Evolutionary conservation across 2,888 invertebrate species (phyloP), one percentile per base, ranked within the genome.

Genomic region (Stenotaenia linearis): DNA sequence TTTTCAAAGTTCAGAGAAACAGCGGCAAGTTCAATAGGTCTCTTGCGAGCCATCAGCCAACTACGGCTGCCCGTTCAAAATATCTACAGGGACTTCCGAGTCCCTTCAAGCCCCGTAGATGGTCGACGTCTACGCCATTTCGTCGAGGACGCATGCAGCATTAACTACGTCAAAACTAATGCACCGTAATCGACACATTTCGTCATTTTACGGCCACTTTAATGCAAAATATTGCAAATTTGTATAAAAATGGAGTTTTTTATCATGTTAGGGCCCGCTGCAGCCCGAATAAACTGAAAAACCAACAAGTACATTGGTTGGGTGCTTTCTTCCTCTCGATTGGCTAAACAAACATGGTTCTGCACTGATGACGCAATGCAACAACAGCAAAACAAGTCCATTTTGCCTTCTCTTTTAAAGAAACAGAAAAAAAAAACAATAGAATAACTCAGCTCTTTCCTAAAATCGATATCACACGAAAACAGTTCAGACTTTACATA

Each of bases 1-100:
- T 69, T 69, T 69, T 28, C 69, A 23, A 28, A 69, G 69, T 69
- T 69, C 69, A 69, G 69, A 69, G 69, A 25, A 69, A 69, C 69
- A 69, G 25, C 69, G 69, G 69, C 69, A 69, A 25, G 28, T 69
- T 69, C 69, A 25, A 69, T 69, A 69, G 69, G 69, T 69, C 69
- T 69, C 69, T n/a, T 7, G 69, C 10, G 69, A 15, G 69, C 69
- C 69, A 69, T 69, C 28, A 69, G 69, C 1, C 28, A 28, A 69
- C 69, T 69, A 69, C 10, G 28, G 69, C 69, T 69, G 69, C 69
- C 69, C 69, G 28, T 12, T 69, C 28, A 69, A 28, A 50, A 69
- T 15, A 69, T 15, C 69, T 69, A 25, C 69, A 25, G 69, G 69
- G 69, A 69, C 69, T 69, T 28, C 25, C 69, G 69, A 69, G 25